Conservation (phyloP, 1,140 invertebrate species). For the Cydia pomonella region DNA sequence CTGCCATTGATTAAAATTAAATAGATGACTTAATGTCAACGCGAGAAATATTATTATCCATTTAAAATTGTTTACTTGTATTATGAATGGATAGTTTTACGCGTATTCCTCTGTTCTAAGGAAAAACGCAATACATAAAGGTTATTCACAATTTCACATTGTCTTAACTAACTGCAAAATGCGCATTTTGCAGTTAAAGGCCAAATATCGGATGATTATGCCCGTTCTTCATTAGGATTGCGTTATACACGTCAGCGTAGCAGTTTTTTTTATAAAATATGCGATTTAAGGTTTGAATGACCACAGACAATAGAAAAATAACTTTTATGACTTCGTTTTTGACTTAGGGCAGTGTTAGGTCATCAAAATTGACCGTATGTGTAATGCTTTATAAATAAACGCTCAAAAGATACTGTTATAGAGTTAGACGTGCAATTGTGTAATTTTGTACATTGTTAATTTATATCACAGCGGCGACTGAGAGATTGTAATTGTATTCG, state of each 20-base stretch:
- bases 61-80: neutral
- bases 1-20: slow-evolving; percentile 27
- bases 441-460: slow-evolving; percentile 34
- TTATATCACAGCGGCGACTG: slow-evolving; percentile 30
- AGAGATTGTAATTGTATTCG: slow-evolving; percentile 60
- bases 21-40: neutral
- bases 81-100: neutral
- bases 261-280: neutral
- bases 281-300: neutral
- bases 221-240: neutral
- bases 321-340: slow-evolving; percentile 26
- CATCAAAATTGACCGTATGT: slow-evolving; percentile 23
- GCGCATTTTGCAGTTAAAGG: too few relatives aligned
- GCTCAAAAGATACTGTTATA: slow-evolving; percentile 33
- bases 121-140: neutral
- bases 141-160: neutral
- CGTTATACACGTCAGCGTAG: neutral
- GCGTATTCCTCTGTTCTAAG: neutral
- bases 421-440: slow-evolving; percentile 32
- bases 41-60: slow-evolving; percentile 2
- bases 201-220: too few relatives aligned
- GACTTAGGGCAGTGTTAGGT: neutral
- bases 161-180: neutral
- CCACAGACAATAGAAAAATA: slow-evolving; percentile 28
- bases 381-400: slow-evolving; percentile 32